A percentile compares a stretch with the other conserved stretches of the same genome.
These are phyloP conservation scores for Augochlorella aurata DNA, from an alignment of 2,888 invertebrate species.

Conservation along the genomic window DNA sequence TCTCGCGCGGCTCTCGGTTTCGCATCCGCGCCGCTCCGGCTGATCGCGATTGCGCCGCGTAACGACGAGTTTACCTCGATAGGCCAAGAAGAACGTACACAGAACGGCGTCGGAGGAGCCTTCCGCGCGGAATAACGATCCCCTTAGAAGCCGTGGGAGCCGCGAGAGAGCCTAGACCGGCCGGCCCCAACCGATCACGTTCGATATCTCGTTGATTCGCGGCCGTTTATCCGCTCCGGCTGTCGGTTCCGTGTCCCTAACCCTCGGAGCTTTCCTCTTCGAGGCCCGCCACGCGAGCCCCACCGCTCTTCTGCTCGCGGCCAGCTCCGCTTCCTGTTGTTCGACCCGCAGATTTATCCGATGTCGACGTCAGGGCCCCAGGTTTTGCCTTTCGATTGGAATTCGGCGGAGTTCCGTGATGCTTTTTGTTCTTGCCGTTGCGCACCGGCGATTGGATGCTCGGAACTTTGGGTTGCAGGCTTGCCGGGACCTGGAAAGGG, in stretches of 20 bases:
- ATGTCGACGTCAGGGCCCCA: background rate
- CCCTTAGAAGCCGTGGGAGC: conserved; percentile 43
- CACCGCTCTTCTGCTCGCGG: background rate
- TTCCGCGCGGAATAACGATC: conserved; percentile 52
- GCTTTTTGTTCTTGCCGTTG: background rate
- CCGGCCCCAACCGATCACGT: background rate
- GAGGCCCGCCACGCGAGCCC: conserved; percentile 9
- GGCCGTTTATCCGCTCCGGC: background rate
- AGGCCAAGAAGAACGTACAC: conserved; percentile 37
- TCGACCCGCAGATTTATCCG: background rate
- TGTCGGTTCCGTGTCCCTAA: conserved; percentile 10
- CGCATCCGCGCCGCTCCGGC: conserved; percentile 47
- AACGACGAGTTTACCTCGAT: conserved; percentile 56
- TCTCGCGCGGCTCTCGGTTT: background rate
- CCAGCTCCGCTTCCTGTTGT: conserved; percentile 9
- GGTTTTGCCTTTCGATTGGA: conserved; percentile 1
- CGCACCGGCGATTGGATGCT: background rate
- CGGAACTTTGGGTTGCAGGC: background rate
- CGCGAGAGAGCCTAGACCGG: background rate
- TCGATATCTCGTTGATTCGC: conserved; percentile 23
- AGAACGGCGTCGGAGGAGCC: conserved; percentile 4
- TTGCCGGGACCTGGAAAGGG: background rate
- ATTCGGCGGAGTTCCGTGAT: background rate
- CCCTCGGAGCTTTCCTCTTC: background rate
- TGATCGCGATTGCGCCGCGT: conserved; percentile 53